Evolutionary conservation across 2,888 invertebrate species (phyloP), one percentile per base, ranked within the genome.

Genomic region (Oxytorus armatus): DNA sequence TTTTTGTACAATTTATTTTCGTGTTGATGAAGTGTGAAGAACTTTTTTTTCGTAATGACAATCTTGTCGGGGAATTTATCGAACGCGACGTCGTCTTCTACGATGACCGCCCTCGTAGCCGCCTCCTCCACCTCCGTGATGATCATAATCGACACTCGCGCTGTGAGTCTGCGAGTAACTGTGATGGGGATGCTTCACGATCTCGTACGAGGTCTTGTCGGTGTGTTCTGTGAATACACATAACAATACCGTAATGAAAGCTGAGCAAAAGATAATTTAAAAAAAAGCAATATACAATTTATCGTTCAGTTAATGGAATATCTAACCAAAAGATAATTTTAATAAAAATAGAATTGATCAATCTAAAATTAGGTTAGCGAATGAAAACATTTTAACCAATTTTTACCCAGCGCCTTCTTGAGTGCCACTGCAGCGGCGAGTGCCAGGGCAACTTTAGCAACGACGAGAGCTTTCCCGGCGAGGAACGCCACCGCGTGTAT

Each of bases 181-280:
- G 70, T 96, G 95, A 88, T 96, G 95, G n/a, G 97, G 97, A 92
- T 96, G 96, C 90, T 97, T 97, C 69, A 97, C 95, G 85, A 97
- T 96, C 92, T 97, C 97, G 84, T 96, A 96, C 3, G 96, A 96
- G 0, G 96, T 96, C 91, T 96, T 96, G 87, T 96, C 96, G 77
- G 95, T 94, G 16, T 95, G 94, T 82, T 95, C 95, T 63, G 29
- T 29, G 5, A 57, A 11, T 29, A 2, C 7, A 55, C 18, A 57
- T 11, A 33, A 33, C 3, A 16, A 5, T 5, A 33, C 33, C 44
- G 2, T n/a, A n/a, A 47, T 47, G 4, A 16, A 18, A 63, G 16
- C 14, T 25, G 1, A 2, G 18, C 4, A 44, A 36, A 0, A 4
- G 7, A 23, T 51, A 23, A 23, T 51, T 23, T 51, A 0, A 25